Percentiles rank a stretch among this genome's conserved stretches.
Evolutionary conservation across 2,797 vertebrate species (phyloP).

Genomic region (Bovichtus diacanthus): DNA sequence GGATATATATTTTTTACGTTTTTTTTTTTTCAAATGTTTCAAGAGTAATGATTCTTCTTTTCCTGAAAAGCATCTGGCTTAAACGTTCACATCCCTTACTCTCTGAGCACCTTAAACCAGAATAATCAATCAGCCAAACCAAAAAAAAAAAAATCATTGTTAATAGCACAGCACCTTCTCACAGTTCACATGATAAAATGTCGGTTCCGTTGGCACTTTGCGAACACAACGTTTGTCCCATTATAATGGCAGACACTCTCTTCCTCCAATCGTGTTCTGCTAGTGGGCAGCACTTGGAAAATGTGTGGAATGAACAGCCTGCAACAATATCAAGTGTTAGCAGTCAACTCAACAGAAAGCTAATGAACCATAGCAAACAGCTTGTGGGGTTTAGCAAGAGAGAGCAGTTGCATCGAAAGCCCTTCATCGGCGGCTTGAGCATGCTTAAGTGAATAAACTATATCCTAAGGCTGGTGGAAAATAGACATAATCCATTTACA

Average conservation of each 20-base stretch:
- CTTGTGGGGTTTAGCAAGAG: constrained; percentile 80
- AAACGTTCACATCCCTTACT: not conserved
- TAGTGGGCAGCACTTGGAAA: constrained; percentile 67
- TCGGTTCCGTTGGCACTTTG: constrained; percentile 44
- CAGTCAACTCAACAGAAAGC: constrained; percentile 80
- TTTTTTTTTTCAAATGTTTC: not conserved
- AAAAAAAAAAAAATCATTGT: constrained; percentile 10
- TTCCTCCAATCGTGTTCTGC: constrained; percentile 54
- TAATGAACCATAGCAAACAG: constrained; percentile 84
- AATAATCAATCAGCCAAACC: constrained; percentile 33
- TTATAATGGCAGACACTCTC: constrained; percentile 50
- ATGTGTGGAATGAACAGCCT: constrained; percentile 74
- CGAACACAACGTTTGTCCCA: constrained; percentile 53
- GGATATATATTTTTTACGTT: not conserved
- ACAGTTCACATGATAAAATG: constrained; percentile 44
- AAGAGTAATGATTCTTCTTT: not conserved
- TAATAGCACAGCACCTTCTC: constrained; percentile 27
- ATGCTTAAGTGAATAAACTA: constrained; percentile 76
- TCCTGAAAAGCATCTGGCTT: not conserved
- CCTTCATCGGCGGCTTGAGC: constrained; percentile 66
- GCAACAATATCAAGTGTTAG: constrained; percentile 82
- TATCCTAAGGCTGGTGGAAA: constrained; percentile 70
- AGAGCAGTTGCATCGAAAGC: constrained; percentile 78
- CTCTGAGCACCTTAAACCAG: not conserved
- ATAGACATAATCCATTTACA: constrained; percentile 72